Percentiles rank a stretch among this genome's conserved stretches.
These are phyloP conservation scores for Ciconia nigra DNA, from an alignment of 2,797 vertebrate genomes.

Conservation along the genomic window DNA sequence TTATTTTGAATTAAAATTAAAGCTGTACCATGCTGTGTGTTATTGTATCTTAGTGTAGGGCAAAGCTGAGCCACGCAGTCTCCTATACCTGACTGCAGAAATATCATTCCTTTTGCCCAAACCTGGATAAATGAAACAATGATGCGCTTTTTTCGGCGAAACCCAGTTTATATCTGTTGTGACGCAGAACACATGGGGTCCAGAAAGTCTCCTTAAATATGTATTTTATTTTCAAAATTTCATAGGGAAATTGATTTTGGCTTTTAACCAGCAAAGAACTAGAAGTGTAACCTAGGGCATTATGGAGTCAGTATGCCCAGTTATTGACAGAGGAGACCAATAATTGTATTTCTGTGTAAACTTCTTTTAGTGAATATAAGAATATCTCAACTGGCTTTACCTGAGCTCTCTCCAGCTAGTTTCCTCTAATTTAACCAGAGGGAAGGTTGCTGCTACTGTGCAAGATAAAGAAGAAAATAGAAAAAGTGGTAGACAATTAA, in stretches of 20 bases:
- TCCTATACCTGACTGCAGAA: not conserved
- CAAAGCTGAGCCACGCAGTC: not conserved
- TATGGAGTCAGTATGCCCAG: not conserved
- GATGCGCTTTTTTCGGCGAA: not conserved
- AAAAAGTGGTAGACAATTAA: not conserved
- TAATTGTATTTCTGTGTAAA: not conserved
- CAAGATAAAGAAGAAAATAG: not conserved
- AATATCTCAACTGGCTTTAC: not conserved
- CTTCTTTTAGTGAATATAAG: not conserved
- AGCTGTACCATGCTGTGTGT: not conserved
- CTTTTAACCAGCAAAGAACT: not conserved
- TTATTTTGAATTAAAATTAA: slow-evolving; percentile 64
- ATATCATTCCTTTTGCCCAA: not conserved
- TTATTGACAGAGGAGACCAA: not conserved
- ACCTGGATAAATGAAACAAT: not conserved
- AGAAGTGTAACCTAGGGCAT: not conserved
- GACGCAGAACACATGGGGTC: not conserved
- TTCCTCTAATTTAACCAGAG: not conserved
- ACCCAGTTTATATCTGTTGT: not conserved
- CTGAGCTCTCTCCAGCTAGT: not conserved
- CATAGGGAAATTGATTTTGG: not conserved
- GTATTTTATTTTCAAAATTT: not conserved
- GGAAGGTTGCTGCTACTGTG: not conserved
- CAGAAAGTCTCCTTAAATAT: not conserved
- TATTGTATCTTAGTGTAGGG: not conserved